Conservation (phyloP, 2,888 invertebrate species). For the Argynnis bischoffii region DNA sequence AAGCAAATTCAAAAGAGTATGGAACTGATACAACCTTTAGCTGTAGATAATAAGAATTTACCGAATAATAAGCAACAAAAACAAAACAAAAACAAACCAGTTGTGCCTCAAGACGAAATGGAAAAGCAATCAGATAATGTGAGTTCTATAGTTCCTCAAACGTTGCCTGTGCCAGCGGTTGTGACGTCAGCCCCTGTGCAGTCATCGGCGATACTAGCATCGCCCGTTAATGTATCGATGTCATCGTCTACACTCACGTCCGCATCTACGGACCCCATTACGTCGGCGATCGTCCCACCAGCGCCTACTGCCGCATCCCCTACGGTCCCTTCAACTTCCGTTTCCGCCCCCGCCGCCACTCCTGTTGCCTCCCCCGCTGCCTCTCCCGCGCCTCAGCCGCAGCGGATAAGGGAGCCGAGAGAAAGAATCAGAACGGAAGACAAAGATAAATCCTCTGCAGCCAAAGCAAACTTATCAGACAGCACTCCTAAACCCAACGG, state of each 20-base stretch:
- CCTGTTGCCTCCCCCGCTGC: constrained; percentile 28
- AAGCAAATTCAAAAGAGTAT: constrained; percentile 69
- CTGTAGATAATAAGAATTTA: constrained; percentile 66
- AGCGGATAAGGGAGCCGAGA: constrained; percentile 60
- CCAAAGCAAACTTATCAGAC: constrained; percentile 45
- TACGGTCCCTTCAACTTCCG: constrained; percentile 25
- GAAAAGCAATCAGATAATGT: constrained; percentile 49
- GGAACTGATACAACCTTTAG: constrained; percentile 61
- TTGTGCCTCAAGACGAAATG: constrained; percentile 62
- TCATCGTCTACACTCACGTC: constrained; percentile 18
- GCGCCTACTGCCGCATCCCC: constrained; percentile 39
- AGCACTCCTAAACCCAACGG: constrained; percentile 57
- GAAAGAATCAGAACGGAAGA: constrained; percentile 56
- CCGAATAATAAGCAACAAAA: constrained; percentile 62
- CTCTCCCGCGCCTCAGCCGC: constrained; percentile 54
- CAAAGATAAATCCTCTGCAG: constrained; percentile 49
- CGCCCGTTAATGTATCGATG: constrained; percentile 20
- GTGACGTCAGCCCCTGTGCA: constrained; percentile 29
- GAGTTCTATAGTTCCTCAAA: constrained; percentile 33
- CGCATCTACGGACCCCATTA: constrained; percentile 6
- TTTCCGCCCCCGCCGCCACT: constrained; percentile 26
- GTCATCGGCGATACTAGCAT: constrained; percentile 11
- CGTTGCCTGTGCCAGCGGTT: constrained; percentile 23
- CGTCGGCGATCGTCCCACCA: neutral
- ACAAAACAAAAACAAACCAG: constrained; percentile 60